Base-by-base conservation (phyloP, 2,888 invertebrate genomes). In the Synergus laeviventris region DNA sequence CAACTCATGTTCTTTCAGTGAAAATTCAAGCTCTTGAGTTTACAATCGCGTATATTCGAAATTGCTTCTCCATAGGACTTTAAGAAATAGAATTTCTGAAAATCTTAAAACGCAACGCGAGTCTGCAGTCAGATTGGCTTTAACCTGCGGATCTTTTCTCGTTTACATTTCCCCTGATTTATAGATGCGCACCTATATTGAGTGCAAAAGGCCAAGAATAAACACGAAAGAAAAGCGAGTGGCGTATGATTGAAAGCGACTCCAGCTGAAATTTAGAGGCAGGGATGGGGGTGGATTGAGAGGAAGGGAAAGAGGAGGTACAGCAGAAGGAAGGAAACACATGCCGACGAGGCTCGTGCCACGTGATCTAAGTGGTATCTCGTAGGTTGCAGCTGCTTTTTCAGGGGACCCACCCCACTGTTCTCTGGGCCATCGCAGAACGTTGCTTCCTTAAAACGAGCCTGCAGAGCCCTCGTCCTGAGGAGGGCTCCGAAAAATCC, bases 301-400 rank as follows among this genome's bases (percentile, higher is more conserved):
- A 78, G 70, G 79, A 77, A 66, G 76, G 78, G 78, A 73, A 66
- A 36, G 76, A 39, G 36, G 64, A 74, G 76, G 70, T 76, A 66
- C 74, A 45, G 76, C 74, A 42, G 78, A 61, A 79, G 78, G 81
- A 78, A 81, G 79, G 81, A 86, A 88, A 88, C 88, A 88, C 87
- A 89, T 88, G 89, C 87, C 85, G 84, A 82, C 83, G 82, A 84
- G 89, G 88, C 89, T 89, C 89, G 89, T 89, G 89, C 89, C 89
- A 87, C 88, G 83, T 87, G 87, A 86, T 87, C 87, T 85, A 86
- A 86, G 84, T 84, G 85, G 85, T 86, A 86, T 87, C 87, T 86
- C 82, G 85, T 84, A 85, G 81, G 84, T 82, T 86, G 87, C 87
- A 87, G 87, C 87, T 87, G 87, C 84, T 78, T 74, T 78, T 81